These are phyloP conservation scores for Darevskia nairensis DNA, from an alignment of 2,797 vertebrate genomes.

Conservation along the genomic window DNA sequence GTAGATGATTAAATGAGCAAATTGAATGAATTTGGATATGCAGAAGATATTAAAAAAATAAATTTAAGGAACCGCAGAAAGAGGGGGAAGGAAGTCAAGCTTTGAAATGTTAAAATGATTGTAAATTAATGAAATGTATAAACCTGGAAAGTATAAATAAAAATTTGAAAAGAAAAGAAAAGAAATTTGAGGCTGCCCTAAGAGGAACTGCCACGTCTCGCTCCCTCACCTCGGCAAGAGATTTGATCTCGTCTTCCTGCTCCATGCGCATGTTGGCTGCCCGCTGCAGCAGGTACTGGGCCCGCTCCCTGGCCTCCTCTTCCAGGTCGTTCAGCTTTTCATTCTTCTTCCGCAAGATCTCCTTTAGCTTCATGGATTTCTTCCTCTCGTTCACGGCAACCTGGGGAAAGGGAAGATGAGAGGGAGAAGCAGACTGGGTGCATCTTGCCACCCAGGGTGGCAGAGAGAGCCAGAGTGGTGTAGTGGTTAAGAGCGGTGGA, in stretches of 20 bases:
- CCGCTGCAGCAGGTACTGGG: constrained; percentile 79
- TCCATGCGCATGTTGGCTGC: constrained; percentile 83
- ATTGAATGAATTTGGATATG: too few species aligned
- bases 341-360: constrained; percentile 74
- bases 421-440: not conserved
- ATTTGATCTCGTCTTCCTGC: constrained; percentile 89
- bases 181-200: not conserved
- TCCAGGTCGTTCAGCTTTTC: constrained; percentile 84
- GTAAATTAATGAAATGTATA: too few species aligned
- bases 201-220: not conserved
- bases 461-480: too few species aligned
- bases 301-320: constrained; percentile 79
- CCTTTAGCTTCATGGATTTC: constrained; percentile 76
- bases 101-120: too few species aligned
- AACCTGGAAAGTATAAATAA: too few species aligned
- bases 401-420: constrained; percentile 61
- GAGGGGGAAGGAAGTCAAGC: too few species aligned
- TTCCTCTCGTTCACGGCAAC: constrained; percentile 79
- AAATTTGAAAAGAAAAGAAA: too few species aligned
- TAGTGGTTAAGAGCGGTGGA: too few species aligned
- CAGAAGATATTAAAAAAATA: too few species aligned
- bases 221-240: constrained; percentile 82
- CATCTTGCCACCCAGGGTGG: too few species aligned
- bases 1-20: too few species aligned
- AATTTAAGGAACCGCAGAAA: too few species aligned